Conservation (phyloP, 92 coral and sea anemone species). For the Meandrina meandrites region DNA sequence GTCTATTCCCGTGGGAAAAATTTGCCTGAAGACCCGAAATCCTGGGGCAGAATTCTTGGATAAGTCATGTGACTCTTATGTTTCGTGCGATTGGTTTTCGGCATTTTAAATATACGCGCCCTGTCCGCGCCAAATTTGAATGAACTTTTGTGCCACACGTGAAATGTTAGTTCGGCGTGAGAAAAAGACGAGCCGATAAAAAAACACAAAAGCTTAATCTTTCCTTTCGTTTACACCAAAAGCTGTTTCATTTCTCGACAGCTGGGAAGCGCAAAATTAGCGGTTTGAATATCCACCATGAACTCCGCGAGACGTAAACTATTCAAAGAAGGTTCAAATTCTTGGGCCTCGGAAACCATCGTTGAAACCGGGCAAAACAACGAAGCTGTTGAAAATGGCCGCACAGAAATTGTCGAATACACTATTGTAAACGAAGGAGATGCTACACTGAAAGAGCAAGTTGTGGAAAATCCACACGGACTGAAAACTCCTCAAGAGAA, state of each 20-base stretch:
- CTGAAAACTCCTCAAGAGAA: slow-evolving; percentile 36
- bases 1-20: neutral
- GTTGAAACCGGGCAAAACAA: slow-evolving; percentile 26
- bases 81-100: slow-evolving; percentile 33
- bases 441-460: slow-evolving; percentile 20
- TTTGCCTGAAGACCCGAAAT: neutral
- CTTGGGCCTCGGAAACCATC: slow-evolving; percentile 48
- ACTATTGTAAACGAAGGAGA: slow-evolving; percentile 46
- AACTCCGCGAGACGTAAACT: slow-evolving; percentile 48
- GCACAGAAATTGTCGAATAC: slow-evolving; percentile 36
- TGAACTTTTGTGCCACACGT: slow-evolving; percentile 50
- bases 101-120: slow-evolving; percentile 47
- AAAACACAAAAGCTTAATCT: slow-evolving; percentile 44
- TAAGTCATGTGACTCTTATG: slow-evolving; percentile 25
- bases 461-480: slow-evolving; percentile 30
- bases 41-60: slow-evolving; percentile 4
- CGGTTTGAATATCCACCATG: slow-evolving; percentile 15
- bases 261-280: slow-evolving; percentile 30
- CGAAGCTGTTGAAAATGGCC: slow-evolving; percentile 34
- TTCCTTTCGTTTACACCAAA: slow-evolving; percentile 30
- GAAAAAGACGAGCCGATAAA: slow-evolving; percentile 36
- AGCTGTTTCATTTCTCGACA: slow-evolving; percentile 29
- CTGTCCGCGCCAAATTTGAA: slow-evolving; percentile 69
- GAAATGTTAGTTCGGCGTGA: slow-evolving; percentile 35
- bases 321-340: slow-evolving; percentile 45